Evolutionary conservation across 2,113 vertebrate species (phyloP).

Genomic region (Geothlypis trichas): DNA sequence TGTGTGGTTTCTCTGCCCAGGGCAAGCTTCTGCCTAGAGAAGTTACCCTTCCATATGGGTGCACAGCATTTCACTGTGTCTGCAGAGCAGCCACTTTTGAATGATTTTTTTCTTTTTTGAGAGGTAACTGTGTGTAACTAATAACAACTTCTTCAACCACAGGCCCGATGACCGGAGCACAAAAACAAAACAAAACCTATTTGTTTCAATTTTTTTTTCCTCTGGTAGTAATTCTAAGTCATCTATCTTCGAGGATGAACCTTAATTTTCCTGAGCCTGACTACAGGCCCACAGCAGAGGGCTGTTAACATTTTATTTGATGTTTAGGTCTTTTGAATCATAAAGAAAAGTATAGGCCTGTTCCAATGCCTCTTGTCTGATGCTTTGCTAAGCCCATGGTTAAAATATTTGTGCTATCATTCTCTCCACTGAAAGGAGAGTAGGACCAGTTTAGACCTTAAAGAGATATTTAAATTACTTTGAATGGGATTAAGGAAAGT

Average conservation of each 20-base stretch:
- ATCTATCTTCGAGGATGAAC: not conserved
- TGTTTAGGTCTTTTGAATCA: not conserved
- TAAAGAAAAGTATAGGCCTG: not conserved
- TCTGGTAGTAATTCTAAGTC: not conserved
- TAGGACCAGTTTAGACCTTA: not conserved
- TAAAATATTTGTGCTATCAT: not conserved
- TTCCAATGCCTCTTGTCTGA: not conserved
- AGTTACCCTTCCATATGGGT: fast-evolving
- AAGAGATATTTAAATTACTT: not conserved
- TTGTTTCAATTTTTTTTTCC: not conserved
- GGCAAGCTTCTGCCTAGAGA: not conserved
- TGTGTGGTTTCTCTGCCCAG: not conserved
- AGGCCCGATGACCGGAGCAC: not conserved
- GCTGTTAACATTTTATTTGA: not conserved
- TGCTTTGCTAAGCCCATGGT: not conserved
- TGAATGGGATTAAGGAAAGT: not conserved
- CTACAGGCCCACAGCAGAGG: not conserved
- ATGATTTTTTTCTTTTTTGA: not conserved
- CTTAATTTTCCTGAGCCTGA: not conserved
- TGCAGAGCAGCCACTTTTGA: not conserved
- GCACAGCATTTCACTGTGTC: fast-evolving
- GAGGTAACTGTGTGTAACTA: not conserved
- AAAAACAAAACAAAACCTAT: not conserved
- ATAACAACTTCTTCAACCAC: not conserved
- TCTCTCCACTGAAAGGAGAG: not conserved